These are phyloP conservation scores for Brachionus calyciflorus DNA, from an alignment of 1,140 invertebrate species.

Conservation along the genomic window DNA sequence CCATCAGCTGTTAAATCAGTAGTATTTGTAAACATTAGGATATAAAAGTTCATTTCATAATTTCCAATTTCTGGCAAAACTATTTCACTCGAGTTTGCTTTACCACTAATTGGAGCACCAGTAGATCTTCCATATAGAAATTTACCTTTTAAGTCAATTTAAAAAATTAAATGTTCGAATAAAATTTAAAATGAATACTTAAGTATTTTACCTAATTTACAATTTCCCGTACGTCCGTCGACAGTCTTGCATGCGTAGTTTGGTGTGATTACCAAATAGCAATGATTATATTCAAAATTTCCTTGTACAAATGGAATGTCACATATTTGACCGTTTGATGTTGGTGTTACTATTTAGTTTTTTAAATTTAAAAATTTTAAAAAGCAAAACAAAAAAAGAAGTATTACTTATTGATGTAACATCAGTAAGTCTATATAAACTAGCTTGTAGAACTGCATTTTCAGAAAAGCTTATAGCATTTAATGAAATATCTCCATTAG, in stretches of 20 bases:
- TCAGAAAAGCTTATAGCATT: not conserved
- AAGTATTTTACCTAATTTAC: not conserved
- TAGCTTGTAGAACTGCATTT: too few species aligned
- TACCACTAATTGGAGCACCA: not conserved
- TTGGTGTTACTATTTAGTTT: not conserved
- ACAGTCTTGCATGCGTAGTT: not conserved
- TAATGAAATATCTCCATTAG: too few species aligned
- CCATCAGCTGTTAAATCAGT: not conserved
- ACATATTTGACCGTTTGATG: not conserved
- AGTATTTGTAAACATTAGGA: slow-evolving; percentile 19
- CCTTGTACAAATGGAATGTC: not conserved
- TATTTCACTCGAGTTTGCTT: not conserved
- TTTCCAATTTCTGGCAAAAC: not conserved
- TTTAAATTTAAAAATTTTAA: not conserved
- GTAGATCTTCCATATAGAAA: not conserved
- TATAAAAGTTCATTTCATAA: slow-evolving; percentile 15
- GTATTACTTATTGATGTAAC: slow-evolving; percentile 9
- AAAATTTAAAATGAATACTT: not conserved
- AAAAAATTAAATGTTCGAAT: too few species aligned
- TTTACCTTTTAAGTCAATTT: not conserved
- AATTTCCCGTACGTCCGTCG: not conserved
- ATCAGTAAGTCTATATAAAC: not conserved
- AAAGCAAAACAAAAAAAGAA: not conserved
- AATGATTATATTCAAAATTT: not conserved
- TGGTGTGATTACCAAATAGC: not conserved